Base-by-base conservation (phyloP, 2,113 vertebrate genomes). In the Rhizomys pruinosus region DNA sequence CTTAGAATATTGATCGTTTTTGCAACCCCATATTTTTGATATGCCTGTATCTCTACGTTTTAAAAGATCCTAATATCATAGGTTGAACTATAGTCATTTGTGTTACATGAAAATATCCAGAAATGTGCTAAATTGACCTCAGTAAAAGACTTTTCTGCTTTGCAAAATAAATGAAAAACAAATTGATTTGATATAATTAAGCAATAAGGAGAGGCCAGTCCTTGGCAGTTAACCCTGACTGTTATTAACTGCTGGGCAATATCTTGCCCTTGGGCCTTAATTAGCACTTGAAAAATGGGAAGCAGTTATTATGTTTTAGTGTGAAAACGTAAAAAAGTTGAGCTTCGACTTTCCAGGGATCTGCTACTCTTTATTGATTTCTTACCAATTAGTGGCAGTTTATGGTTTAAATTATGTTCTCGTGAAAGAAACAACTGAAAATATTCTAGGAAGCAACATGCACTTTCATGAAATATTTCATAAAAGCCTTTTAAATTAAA, bases 151-250 rank as follows among this genome's bases (percentile, higher is more conserved):
- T 64, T n/a, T 69, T 93, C 23, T 68, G 68, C 74, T 88, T 88
- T 93, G 61, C 64, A 77, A 64, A 86, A 95, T 71, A 94, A 89
- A 61, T 44, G 73, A 87, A 93, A 84, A 78, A 37, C 32, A 84
- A 95, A 94, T 96, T 94, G 84, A 94, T 95, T 91, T 88, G 32
- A 91, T 93, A 63, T 87, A 92, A 95, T 93, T 89, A 94, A 64
- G n/a, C 80, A 79, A 76, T 77, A 76, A 82, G 69, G 61, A 72
- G 64, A 42, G 57, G 5, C 76, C 59, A 63, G 32, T 63, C 72
- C 61, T 92, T 9, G 68, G 87, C 55, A 59, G 66, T 95, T 94
- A 95, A 76, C 93, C 64, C 72, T 64, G 80, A 76, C 16, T 3
- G 79, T 80, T 77, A 71, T 94, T 72, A 87, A 69, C 87, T 89